Evolutionary conservation across 2,797 vertebrate genomes (phyloP), one percentile per base, ranked within the genome.

Genomic region (Sarcoramphus papa): DNA sequence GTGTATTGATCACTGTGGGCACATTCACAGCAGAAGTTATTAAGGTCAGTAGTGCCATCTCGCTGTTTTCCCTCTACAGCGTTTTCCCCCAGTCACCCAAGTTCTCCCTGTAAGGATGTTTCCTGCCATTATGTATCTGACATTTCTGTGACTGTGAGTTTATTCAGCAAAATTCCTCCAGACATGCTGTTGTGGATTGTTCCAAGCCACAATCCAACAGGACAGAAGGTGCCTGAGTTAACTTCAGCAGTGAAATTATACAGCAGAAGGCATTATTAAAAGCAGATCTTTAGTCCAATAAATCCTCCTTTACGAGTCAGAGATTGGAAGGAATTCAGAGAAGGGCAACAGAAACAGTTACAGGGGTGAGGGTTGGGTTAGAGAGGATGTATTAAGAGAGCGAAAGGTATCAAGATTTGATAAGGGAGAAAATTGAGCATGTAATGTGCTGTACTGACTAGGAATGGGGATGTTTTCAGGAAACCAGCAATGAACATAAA

Each of bases 161-260:
- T 78, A 72, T 80, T 91, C 90, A 83, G 67, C 57, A 91, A 33
- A 94, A 91, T 93, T 92, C 47, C 11, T 82, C 65, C 87, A 91
- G 86, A 74, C 78, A 0, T 54, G 50, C 65, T 90, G 47, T 93
- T 7, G 2, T 80, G 72, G 68, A 75, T 72, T 83, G 81, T 90
- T 95, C 76, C 78, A 81, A 95, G 72, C 77, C 81, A 68, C 77
- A 77, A 5, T 93, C 88, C 92, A 78, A 73, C 43, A 83, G 87
- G 87, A 96, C 94, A 96, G 93, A 92, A 95, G 89, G 85, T 93
- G 87, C 90, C 75, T 62, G 81, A 92, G 67, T 92, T 90, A 86
- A 92, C 74, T 94, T 92, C 73, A 93, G 63, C 73, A 59, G 56
- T 86, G 91, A 96, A 93, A 94, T 91, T 90, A 59, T 15, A 78